These are phyloP conservation scores for Dryomyza anilis DNA, from an alignment of 2,888 invertebrate species.

Conservation along the genomic window DNA sequence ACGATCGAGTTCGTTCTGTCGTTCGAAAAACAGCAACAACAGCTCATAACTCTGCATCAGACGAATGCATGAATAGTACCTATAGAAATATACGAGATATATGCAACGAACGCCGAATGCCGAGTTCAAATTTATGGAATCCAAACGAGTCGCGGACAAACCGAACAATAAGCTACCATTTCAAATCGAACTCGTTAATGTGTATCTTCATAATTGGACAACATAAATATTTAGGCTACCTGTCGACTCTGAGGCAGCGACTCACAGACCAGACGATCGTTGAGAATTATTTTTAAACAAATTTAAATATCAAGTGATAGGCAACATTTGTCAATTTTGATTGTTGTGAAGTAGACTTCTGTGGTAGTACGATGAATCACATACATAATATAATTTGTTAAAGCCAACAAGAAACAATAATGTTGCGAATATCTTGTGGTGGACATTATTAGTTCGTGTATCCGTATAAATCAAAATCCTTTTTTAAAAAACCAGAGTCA, in stretches of 20 bases:
- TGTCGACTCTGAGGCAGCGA: slow-evolving; percentile 42
- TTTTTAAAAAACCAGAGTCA: too few relatives aligned
- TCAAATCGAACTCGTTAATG: slow-evolving; percentile 46
- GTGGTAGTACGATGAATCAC: too few relatives aligned
- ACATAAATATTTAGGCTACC: slow-evolving; percentile 58
- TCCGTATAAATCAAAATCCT: too few relatives aligned
- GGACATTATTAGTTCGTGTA: too few relatives aligned
- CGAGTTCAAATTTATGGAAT: slow-evolving; percentile 20
- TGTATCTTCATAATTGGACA: slow-evolving; percentile 57
- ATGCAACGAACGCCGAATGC: slow-evolving; percentile 4
- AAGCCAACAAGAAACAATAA: too few relatives aligned
- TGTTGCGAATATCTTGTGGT: too few relatives aligned
- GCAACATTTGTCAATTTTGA: too few relatives aligned
- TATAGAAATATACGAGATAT: background rate
- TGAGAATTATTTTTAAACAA: too few relatives aligned
- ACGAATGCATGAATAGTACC: background rate
- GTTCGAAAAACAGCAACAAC: slow-evolving; percentile 13
- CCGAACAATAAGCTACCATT: slow-evolving; percentile 24
- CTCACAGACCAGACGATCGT: too few relatives aligned
- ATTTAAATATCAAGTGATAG: too few relatives aligned
- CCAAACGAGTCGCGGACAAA: background rate
- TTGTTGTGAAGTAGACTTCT: too few relatives aligned
- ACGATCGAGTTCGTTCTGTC: slow-evolving; percentile 32
- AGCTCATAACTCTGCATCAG: slow-evolving; percentile 32
- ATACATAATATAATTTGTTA: too few relatives aligned